These are phyloP conservation scores for Macquaria australasica DNA, from an alignment of 2,113 vertebrate genomes.

Conservation along the genomic window DNA sequence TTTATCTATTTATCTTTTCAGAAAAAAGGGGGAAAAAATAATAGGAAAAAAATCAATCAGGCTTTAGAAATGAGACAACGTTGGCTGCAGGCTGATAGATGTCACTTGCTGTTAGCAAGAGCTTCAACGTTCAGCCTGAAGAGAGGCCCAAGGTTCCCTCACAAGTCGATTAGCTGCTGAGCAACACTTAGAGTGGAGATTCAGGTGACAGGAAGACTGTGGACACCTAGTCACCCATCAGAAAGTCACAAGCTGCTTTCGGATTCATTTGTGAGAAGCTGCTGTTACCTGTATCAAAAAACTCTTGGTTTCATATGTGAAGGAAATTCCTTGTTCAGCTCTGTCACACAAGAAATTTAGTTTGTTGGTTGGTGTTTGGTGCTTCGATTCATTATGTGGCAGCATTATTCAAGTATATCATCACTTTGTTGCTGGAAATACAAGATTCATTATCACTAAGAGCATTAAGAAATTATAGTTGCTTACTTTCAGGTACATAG, in stretches of 20 bases:
- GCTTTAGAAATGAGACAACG: conserved; percentile 57
- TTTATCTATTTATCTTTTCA: conserved; percentile 69
- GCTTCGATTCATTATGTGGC: not conserved
- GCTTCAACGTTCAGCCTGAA: conserved; percentile 44
- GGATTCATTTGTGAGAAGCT: conserved; percentile 13
- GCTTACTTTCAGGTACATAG: not conserved
- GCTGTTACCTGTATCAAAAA: not conserved
- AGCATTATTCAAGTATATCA: not conserved
- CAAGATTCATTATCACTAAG: not conserved
- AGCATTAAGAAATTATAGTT: not conserved
- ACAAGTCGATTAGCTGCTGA: conserved; percentile 48
- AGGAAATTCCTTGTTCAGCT: not conserved
- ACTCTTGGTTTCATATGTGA: not conserved
- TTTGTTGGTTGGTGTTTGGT: not conserved
- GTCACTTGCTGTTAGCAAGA: conserved; percentile 61
- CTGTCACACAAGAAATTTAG: not conserved
- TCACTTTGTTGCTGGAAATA: not conserved
- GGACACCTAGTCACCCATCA: conserved; percentile 6
- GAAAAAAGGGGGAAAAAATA: conserved; percentile 20
- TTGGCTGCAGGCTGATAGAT: conserved; percentile 66
- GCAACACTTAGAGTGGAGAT: conserved; percentile 26
- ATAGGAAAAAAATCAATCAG: conserved; percentile 51
- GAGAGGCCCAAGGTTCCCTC: conserved; percentile 45
- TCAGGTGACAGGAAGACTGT: not conserved
- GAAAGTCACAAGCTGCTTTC: not conserved